These are phyloP conservation scores for Epizoanthus illoricatus DNA, from an alignment of 92 coral and sea anemone genomes.

Conservation along the genomic window DNA sequence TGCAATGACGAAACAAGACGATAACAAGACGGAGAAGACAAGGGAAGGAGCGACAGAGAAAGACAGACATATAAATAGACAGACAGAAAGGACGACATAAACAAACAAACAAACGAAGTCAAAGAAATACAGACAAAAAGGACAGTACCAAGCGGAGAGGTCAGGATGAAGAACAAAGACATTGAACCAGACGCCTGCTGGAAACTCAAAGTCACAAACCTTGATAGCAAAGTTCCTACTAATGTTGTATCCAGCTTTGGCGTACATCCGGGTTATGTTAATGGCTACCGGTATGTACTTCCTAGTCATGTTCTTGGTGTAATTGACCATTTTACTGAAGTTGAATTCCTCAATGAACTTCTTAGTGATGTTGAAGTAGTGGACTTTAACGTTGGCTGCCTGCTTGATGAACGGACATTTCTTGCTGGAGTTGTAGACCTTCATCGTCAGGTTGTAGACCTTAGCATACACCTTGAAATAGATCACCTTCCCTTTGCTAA, in stretches of 20 bases:
- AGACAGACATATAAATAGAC: too few species aligned
- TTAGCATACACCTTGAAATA: slow-evolving; percentile 22
- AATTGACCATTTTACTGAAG: slow-evolving; percentile 50
- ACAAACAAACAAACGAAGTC: too few species aligned
- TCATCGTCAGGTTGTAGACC: slow-evolving; percentile 55
- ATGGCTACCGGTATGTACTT: slow-evolving; percentile 53
- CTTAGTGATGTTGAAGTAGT: slow-evolving; percentile 55
- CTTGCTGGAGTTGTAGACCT: slow-evolving; percentile 27
- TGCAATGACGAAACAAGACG: too few species aligned
- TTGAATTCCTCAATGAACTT: slow-evolving; percentile 44
- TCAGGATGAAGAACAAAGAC: too few species aligned
- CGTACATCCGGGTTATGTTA: slow-evolving; percentile 58
- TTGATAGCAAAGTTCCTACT: slow-evolving; percentile 63
- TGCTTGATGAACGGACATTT: slow-evolving; percentile 18
- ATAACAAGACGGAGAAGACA: too few species aligned
- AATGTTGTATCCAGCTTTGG: slow-evolving; percentile 43
- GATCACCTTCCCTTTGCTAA: slow-evolving; percentile 10
- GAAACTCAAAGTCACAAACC: slow-evolving; percentile 15
- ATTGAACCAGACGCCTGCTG: too few species aligned
- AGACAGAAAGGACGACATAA: too few species aligned
- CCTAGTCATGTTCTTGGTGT: slow-evolving; percentile 39
- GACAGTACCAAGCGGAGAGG: too few species aligned
- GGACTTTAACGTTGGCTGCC: slow-evolving; percentile 40
- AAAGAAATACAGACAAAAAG: too few species aligned
- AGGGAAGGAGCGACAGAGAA: too few species aligned